A percentile compares a stretch with the other conserved stretches of the same genome.
phyloP scores from a whole-genome alignment of 2,797 vertebrate species.

The Alfaro cultratus region DNA sequence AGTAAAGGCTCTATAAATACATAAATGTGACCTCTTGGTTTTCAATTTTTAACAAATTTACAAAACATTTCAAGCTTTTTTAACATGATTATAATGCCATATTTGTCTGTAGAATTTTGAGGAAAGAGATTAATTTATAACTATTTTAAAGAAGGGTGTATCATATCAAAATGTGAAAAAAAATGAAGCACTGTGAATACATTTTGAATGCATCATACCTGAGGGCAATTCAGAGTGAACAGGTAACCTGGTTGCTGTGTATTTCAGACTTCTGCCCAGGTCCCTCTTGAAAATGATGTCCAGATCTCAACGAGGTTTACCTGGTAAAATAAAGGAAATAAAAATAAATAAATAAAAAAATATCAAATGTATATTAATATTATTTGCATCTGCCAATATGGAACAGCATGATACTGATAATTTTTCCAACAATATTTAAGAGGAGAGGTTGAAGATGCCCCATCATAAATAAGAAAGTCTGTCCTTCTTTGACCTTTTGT shows the following conservation, averaged over 20 bases:
- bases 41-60: neutral
- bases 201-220: no score
- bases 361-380: neutral
- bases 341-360: no score
- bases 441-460: neutral
- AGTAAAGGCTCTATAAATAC: no score
- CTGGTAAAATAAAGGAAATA: no score
- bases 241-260: no score
- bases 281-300: no score
- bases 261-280: no score
- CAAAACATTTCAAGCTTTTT: neutral
- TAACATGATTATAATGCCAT: neutral
- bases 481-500: conserved; percentile 25
- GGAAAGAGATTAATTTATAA: neutral
- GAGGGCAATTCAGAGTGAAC: no score
- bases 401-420: neutral
- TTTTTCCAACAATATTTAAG: neutral
- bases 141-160: neutral
- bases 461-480: conserved; percentile 11
- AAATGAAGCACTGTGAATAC: no score
- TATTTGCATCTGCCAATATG: neutral
- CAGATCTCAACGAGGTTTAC: no score
- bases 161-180: no score
- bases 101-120: neutral
- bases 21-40: neutral